Conservation (phyloP, 2,113 vertebrate species). For the Melanotaenia duboulayi region DNA sequence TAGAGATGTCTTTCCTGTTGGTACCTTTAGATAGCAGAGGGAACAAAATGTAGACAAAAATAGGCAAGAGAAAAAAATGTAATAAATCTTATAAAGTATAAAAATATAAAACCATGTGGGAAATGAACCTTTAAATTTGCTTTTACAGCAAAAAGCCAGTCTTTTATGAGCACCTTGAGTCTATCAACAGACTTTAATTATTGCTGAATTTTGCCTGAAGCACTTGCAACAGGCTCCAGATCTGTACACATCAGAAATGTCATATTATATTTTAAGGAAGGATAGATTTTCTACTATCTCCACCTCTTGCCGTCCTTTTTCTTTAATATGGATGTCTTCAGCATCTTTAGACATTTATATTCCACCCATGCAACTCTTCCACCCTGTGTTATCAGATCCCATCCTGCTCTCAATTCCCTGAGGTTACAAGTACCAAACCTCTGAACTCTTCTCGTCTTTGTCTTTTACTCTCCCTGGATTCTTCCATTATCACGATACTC, state of each 20-base stretch:
- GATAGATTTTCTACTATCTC: constrained; percentile 40
- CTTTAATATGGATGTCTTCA: constrained; percentile 21
- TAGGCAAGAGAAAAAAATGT: too few species aligned
- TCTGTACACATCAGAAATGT: constrained; percentile 64
- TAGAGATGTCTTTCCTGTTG: too few species aligned
- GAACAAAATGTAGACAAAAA: too few species aligned
- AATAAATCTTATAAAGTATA: background rate
- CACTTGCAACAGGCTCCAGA: constrained; percentile 53
- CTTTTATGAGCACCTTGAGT: constrained; percentile 43
- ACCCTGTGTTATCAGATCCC: constrained; percentile 26
- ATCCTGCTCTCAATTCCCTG: constrained; percentile 18
- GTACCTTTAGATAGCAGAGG: too few species aligned
- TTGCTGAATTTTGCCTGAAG: constrained; percentile 56
- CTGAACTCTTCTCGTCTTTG: constrained; percentile 37
- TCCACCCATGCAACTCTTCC: constrained; percentile 26
- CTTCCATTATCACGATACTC: constrained; percentile 22
- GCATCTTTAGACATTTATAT: constrained; percentile 36
- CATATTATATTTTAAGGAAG: constrained; percentile 53
- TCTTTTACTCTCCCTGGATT: constrained; percentile 19
- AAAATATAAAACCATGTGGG: constrained; percentile 6
- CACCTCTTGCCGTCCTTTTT: constrained; percentile 17
- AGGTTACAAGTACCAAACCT: constrained; percentile 39
- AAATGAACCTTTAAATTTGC: constrained; percentile 39
- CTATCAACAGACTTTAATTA: constrained; percentile 58
- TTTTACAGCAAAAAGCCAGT: constrained; percentile 27